Evolutionary conservation across 2,113 vertebrate species (phyloP), one percentile per base, ranked within the genome.

Genomic region (Panthera uncia): DNA sequence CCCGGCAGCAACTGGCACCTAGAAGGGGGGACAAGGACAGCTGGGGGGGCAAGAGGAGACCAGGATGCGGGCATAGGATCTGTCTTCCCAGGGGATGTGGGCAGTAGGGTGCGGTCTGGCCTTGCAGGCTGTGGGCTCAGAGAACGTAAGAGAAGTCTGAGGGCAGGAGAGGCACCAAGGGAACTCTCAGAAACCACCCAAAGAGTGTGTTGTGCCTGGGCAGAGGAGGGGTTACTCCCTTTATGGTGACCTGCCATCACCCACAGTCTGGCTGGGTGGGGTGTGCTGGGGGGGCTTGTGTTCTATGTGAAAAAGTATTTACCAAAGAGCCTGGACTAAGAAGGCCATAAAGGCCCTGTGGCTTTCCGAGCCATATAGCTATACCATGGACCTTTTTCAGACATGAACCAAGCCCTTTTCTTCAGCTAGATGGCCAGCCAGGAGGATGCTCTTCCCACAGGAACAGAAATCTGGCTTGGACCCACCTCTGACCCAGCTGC

Each of bases 161-260:
- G 36, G 11, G 21, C 57, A 66, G 48, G 48, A 1, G 1, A 73
- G 18, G 86, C 25, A 50, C 2, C 19, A 23, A 48, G 31, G 29
- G 52, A 41, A n/a, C 23, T 19, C 18, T 38, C 55, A 38, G 41
- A 80, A 78, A 4, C 48, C 16, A 13, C 16, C 8, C 0, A 9
- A 25, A 74, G 66, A 38, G 13, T 5, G 5, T 4, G 41, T n/a
- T 87, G 52, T 29, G 15, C 13, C 52, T 48, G 36, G 21, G 25
- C 16, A 87, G 55, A 69, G 45, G 55, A 45, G 65, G 13, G 4
- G 9, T 68, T 10, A 57, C 25, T 29, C 7, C 16, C 45, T 74
- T 65, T 31, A 8, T 7, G 7, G 36, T 50, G 66, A 29, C 50
- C 2, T 0, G 1, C 2, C 7, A 6, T 55, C 57, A 48, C 13